Percentiles rank a stretch among this genome's conserved stretches.
These are phyloP conservation scores for Maniola hyperantus DNA, from an alignment of 2,888 invertebrate genomes.

Conservation along the genomic window DNA sequence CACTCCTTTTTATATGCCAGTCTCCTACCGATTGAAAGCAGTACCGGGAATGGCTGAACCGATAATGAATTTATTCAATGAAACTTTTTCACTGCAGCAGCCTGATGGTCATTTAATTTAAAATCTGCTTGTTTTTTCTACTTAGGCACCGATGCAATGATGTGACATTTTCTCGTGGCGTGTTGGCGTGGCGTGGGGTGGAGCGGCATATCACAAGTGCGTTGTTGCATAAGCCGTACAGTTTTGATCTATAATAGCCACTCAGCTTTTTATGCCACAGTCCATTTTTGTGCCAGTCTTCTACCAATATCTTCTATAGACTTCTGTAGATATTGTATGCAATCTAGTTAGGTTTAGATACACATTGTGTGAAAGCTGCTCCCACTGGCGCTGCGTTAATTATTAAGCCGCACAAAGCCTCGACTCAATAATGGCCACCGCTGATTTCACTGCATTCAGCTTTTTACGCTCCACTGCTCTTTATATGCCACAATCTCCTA, in stretches of 20 bases:
- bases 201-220: no score
- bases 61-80: background rate
- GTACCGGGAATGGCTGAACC: background rate
- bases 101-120: background rate
- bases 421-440: conserved; percentile 28
- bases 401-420: conserved; percentile 37
- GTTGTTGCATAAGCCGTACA: no score
- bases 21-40: background rate
- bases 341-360: conserved; percentile 27
- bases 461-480: conserved; percentile 10
- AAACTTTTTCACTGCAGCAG: background rate
- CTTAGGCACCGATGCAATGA: no score
- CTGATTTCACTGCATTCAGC: conserved; percentile 22
- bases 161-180: no score
- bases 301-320: no score
- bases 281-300: no score
- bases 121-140: background rate
- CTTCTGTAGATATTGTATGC: background rate
- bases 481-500: background rate
- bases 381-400: conserved; percentile 25
- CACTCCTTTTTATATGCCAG: conserved; percentile 7
- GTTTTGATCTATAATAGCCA: no score
- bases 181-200: no score
- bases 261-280: no score
- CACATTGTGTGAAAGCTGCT: conserved; percentile 31